Base-by-base conservation (phyloP, 2,797 vertebrate species). In the Centroberyx gerrardi region DNA sequence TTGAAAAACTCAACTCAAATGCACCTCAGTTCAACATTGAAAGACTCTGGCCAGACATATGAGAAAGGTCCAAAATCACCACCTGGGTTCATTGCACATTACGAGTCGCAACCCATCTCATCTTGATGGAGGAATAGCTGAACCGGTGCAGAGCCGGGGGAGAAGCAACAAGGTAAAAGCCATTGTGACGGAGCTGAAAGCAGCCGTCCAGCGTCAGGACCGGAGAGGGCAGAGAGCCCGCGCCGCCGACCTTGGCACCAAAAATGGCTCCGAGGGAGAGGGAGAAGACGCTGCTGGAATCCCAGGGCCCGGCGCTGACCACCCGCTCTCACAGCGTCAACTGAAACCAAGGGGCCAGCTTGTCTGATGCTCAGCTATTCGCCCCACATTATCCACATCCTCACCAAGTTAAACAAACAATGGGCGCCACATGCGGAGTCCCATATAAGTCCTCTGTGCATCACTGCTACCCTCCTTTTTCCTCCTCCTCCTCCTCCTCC, bases 241-340 rank as follows among this genome's bases (percentile, higher is more conserved):
- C 64, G 18, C 55, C 78, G 61, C 68, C 31, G 82, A 87, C 90
- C 87, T 88, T 66, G 73, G 73, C 65, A 58, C 70, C 72, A 72
- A 90, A 22, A 86, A 84, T 73, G 86, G 80, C 81, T 87, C 76
- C 75, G 84, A 78, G 76, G 76, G 71, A 22, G 59, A 36, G 92
- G 91, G 93, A 91, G 86, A 86, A 86, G 89, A 63, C 61, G 78
- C 72, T 86, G 82, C 72, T 88, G 87, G 93, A 94, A 95, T 95
- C 89, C 66, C 78, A 89, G 88, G 89, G 88, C 91, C 92, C 87
- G n/a, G 74, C 61, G 64, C 74, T 81, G 86, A 93, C 87, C 75
- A 61, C 82, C 86, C 87, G 83, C 87, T 68, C 63, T 53, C 66
- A 78, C 77, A 55, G 31, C 6, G 71, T 85, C 83, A 82, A 80